Evolutionary conservation across 1,140 invertebrate genomes (phyloP), one percentile per base, ranked within the genome.

Genomic region (Drosophila sulfurigaster): DNA sequence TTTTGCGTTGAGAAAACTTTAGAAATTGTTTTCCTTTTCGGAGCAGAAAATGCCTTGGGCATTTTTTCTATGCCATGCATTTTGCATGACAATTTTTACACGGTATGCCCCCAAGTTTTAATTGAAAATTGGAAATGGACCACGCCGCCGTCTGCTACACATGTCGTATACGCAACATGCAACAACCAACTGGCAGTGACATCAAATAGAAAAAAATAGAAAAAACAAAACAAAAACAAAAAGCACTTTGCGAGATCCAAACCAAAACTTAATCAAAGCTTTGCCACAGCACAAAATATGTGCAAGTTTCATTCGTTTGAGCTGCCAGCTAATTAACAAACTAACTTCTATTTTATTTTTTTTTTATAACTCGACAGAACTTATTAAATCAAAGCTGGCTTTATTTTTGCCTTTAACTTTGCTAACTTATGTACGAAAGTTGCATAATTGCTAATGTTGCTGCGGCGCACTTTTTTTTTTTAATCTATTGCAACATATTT

Each of bases 41-140:
- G 46, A 11, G 10, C 30, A 35, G 49, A 35, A 51, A 28, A 43
- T 25, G 25, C 56, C 54, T 32, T 48, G 46, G 57, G 58, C 35
- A 30, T 51, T 62, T 70, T 65, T 49, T 32, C 32, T 32, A 2
- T 32, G 32, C 32, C 32, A 32, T 32, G 32, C 32, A 68, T 72
- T 25, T 72, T 72, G 10, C 45, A 28, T 51, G 35, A 32, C 68
- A 57, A 48, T 66, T 72, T 66, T 66, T 58, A 30, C 10, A 52
- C 46, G 25, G 49, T 13, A 30, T 25, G 20, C 20, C 20, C 41
- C 16, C 66, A 85, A 85, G 59, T 82, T 82, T 88, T 87, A 87
- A 87, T 88, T 87, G 82, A 87, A 87, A 83, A 74, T 82, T 88
- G 65, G 69, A 79, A 69, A 71, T 69, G 57, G 20, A 15, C 65